Evolutionary conservation across 2,113 vertebrate species (phyloP).

Genomic region (Chloropsis hardwickii): DNA sequence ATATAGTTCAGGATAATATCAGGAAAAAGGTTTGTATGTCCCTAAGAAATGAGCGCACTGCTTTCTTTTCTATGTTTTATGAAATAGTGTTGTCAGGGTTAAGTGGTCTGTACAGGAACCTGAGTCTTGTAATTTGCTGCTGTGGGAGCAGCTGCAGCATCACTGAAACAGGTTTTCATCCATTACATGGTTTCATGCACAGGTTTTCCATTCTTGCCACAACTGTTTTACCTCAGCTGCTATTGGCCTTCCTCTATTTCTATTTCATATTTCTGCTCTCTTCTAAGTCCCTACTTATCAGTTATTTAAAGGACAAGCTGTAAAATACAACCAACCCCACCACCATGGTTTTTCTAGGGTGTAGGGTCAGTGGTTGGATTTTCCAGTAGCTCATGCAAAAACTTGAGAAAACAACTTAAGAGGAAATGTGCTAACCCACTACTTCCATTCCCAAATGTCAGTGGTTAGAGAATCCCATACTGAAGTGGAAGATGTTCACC

Average conservation of each 20-base stretch:
- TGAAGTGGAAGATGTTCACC: background rate
- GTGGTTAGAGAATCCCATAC: background rate
- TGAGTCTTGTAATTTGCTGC: background rate
- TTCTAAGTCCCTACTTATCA: background rate
- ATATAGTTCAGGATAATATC: background rate
- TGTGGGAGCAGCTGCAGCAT: background rate
- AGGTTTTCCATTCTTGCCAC: background rate
- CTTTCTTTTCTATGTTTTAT: background rate
- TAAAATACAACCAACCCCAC: background rate
- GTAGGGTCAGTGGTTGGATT: background rate
- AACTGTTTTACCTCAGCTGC: background rate
- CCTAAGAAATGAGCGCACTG: accelerated
- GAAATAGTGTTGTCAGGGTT: background rate
- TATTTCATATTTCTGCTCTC: background rate
- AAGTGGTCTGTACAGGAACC: background rate
- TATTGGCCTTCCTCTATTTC: background rate
- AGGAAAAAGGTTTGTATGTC: background rate
- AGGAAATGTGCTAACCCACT: background rate
- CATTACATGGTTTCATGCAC: background rate
- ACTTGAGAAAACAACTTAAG: background rate
- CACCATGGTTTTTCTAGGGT: background rate
- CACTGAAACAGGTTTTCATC: background rate
- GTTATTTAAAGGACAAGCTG: background rate
- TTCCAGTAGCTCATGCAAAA: background rate
- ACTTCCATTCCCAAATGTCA: background rate